Evolutionary conservation across 1,140 invertebrate genomes (phyloP), one percentile per base, ranked within the genome.

Genomic region (Potamilus streckersoni): DNA sequence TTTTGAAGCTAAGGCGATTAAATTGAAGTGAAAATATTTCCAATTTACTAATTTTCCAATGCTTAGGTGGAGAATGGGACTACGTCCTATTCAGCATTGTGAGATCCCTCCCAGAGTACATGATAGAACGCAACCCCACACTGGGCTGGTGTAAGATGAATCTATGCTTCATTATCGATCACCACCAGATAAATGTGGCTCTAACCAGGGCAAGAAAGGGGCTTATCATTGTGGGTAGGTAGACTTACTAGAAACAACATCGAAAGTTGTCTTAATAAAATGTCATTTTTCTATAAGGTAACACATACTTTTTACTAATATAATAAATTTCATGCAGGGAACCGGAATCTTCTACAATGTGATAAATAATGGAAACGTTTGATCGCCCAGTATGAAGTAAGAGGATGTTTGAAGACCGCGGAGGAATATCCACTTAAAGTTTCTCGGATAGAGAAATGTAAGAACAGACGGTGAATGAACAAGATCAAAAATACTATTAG

Each of bases 81-180:
- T 84, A 83, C 73, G 81, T 84, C 31, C 81, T 84, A 23, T 66
- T 84, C 38, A 81, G 79, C 61, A 83, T 80, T 12, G 83, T 84
- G 4, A 69, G 83, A 8, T 83, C 83, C 15, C 67, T 81, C 15
- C 81, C 81, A 12, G 2, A 68, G 16, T 78, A 78, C 74, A 83
- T 79, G 60, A 85, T 86, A 38, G 80, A 84, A 27, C 69, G 31
- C 4, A 23, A 23, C 14, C 83, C 85, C 14, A 83, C 83, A 14
- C 62, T 65, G 61, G 81, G 79, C n/a, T 86, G 85, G 85, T 72
- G 71, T 19, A 67, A 62, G 19, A 73, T 78, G 57, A 77, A 85
- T 71, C 79, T 86, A 12, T 84, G 85, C n/a, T 86, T 85, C 72
- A 79, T 86, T 27, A 80, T 76, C n/a, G 83, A 86, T 67, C 65